Evolutionary conservation across 1,140 invertebrate genomes (phyloP).

Genomic region (Drosophila malerkotliana): DNA sequence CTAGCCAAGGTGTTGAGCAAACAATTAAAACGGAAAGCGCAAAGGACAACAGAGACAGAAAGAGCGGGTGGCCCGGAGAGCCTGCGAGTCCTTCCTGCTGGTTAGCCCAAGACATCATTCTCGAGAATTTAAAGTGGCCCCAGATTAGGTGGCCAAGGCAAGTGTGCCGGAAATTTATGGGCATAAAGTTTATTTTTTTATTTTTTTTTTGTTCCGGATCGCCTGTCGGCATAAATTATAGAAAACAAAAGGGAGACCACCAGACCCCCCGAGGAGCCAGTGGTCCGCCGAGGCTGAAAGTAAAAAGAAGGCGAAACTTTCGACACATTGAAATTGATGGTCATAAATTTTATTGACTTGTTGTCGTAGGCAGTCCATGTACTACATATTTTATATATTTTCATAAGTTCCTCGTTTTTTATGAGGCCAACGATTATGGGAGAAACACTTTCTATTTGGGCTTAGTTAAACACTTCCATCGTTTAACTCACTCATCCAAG

Average conservation of each 20-base stretch:
- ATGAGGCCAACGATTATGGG: constrained; percentile 56
- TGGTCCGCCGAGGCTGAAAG: constrained; percentile 8
- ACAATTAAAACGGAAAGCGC: constrained; percentile 64
- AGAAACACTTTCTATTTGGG: constrained; percentile 14
- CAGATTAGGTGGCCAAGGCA: constrained; percentile 59
- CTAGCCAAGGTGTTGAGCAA: constrained; percentile 69
- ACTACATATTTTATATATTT: neutral
- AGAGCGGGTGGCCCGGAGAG: constrained; percentile 1
- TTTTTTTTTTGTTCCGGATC: constrained; percentile 20
- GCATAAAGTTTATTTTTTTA: constrained; percentile 37
- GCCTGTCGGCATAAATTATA: constrained; percentile 57
- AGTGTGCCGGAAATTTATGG: constrained; percentile 54
- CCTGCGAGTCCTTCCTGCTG: neutral
- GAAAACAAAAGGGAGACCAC: constrained; percentile 31
- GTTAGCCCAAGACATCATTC: constrained; percentile 3
- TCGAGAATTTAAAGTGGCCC: constrained; percentile 59
- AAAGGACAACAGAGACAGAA: constrained; percentile 30
- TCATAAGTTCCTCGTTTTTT: constrained; percentile 30
- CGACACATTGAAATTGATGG: constrained; percentile 68
- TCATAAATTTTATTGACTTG: constrained; percentile 77
- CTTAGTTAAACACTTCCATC: constrained; percentile 52
- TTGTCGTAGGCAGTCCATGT: constrained; percentile 36
- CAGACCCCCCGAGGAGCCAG: constrained; percentile 16
- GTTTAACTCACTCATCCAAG: constrained; percentile 65
- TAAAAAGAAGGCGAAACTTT: constrained; percentile 42